Conservation (phyloP, 1,140 invertebrate genomes). For the Sminthurides bifidus region DNA sequence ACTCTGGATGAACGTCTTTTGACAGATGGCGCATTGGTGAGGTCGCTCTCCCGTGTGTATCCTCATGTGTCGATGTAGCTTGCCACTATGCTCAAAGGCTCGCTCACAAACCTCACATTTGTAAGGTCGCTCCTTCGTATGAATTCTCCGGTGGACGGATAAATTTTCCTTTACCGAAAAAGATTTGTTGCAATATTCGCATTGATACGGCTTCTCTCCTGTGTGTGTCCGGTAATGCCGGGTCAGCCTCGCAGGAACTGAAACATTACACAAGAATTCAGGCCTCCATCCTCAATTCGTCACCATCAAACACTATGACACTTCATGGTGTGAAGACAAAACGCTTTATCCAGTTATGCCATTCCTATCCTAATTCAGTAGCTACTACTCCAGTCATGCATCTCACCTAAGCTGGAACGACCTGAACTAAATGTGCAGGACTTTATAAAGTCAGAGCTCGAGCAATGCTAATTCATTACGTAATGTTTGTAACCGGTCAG, state of each 20-base stretch:
- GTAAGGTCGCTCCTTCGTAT: constrained; percentile 67
- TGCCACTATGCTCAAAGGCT: constrained; percentile 84
- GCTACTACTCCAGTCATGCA: too few relatives aligned
- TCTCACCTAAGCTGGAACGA: too few relatives aligned
- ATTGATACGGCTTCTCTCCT: constrained; percentile 71
- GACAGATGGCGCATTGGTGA: constrained; percentile 69
- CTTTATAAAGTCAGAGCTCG: too few relatives aligned
- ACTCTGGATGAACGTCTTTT: constrained; percentile 76
- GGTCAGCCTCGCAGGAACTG: constrained; percentile 72
- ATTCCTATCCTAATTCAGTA: too few relatives aligned
- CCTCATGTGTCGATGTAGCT: constrained; percentile 72
- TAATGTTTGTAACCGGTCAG: too few relatives aligned
- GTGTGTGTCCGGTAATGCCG: constrained; percentile 84
- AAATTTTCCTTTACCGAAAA: constrained; percentile 86
- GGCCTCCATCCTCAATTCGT: not conserved
- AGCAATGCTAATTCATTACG: too few relatives aligned
- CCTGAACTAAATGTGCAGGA: too few relatives aligned
- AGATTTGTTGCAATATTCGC: constrained; percentile 82
- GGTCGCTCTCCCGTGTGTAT: constrained; percentile 78
- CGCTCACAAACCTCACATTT: constrained; percentile 80
- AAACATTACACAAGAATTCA: constrained; percentile 11
- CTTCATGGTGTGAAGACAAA: too few relatives aligned
- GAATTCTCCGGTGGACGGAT: constrained; percentile 79
- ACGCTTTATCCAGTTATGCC: too few relatives aligned
- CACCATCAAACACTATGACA: too few relatives aligned